A percentile compares a stretch with the other conserved stretches of the same genome.
Conservation (phyloP, 2,113 vertebrate genomes). For the Burhinus bistriatus region DNA sequence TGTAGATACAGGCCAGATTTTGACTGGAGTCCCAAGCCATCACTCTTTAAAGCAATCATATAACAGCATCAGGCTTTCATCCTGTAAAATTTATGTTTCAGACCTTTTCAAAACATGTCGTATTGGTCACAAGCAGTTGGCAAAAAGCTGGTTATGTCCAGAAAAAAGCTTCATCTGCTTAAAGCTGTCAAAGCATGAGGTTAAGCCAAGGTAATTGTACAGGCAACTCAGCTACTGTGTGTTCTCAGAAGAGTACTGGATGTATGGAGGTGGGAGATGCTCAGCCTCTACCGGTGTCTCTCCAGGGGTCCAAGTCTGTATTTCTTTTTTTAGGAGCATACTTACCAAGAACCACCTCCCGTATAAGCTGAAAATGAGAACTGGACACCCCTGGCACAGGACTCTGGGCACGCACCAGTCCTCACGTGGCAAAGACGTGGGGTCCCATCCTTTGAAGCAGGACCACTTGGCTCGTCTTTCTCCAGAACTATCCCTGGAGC, state of each 20-base stretch:
- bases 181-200: not conserved
- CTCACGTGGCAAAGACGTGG: rapidly evolving
- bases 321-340: rapidly evolving
- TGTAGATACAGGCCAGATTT: not conserved
- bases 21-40: not conserved
- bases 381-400: rapidly evolving
- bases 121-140: not conserved
- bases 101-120: not conserved
- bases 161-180: not conserved
- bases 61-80: not conserved
- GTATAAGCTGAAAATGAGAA: not conserved
- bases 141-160: not conserved
- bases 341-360: not conserved
- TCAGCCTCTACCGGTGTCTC: not conserved
- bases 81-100: not conserved
- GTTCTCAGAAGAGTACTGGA: not conserved
- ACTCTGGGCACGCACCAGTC: rapidly evolving
- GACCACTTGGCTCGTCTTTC: not conserved
- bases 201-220: not conserved
- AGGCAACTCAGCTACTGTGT: not conserved
- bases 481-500: not conserved
- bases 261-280: rapidly evolving
- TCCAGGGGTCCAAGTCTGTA: not conserved
- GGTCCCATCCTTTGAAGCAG: not conserved
- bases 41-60: not conserved